phyloP scores from a whole-genome alignment of 2,113 vertebrate genomes.

The Rhea americana region DNA sequence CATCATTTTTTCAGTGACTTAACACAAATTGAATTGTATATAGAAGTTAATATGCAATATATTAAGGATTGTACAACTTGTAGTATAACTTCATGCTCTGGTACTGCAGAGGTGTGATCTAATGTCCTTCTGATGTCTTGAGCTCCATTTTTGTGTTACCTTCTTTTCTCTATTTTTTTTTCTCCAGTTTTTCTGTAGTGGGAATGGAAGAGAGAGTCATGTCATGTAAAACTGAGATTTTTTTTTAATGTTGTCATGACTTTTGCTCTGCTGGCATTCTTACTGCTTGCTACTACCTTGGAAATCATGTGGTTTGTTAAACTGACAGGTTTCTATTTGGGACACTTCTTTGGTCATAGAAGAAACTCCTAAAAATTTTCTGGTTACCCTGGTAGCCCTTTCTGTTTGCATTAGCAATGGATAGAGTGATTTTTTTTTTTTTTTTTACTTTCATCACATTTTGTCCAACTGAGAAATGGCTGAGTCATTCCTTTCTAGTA shows the following conservation, averaged over 20 bases:
- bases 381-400: background rate
- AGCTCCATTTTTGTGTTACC: background rate
- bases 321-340: background rate
- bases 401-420: background rate
- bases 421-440: background rate
- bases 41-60: background rate
- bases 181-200: accelerated
- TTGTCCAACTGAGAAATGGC: background rate
- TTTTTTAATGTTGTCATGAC: background rate
- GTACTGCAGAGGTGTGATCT: background rate
- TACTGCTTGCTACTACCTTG: background rate
- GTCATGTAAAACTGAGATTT: too few relatives aligned
- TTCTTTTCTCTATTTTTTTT: background rate
- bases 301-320: background rate
- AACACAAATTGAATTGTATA: background rate
- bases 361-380: background rate
- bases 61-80: background rate
- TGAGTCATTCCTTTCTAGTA: background rate
- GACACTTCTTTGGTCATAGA: background rate
- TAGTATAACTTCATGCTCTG: background rate
- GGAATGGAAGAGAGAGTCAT: background rate
- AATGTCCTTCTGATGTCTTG: background rate
- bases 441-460: accelerated
- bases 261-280: background rate
- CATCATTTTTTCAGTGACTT: background rate